Evolutionary conservation across 2,888 invertebrate genomes (phyloP), one percentile per base, ranked within the genome.

Genomic region (Drosophila greeni): DNA sequence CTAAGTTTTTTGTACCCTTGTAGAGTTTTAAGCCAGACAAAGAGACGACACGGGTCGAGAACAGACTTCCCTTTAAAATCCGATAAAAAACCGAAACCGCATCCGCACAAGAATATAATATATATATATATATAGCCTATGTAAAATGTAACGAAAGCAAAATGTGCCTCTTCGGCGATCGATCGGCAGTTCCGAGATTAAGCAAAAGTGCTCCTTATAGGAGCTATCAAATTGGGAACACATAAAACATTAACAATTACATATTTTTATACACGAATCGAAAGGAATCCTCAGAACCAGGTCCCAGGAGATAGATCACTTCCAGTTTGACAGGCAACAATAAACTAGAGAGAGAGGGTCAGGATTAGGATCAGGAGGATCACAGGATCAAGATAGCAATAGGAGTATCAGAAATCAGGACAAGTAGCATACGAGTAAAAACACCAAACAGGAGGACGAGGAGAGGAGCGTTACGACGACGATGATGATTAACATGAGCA

Each of bases 161-260:
- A 24, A 36, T 76, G 65, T 72, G 56, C 65, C 65, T 77, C 52
- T 72, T 76, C 57, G 76, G 36, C 36, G 16, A 36, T 36, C 74
- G 43, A 61, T 73, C 66, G 75, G 73, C 75, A 76, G 51, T 77
- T 66, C 18, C 18, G 37, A 37, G 48, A 53, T 66, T 62, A 75
- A 55, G 42, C n/a, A 37, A 37, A 37, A 43, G 72, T 78, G 78
- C 78, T 78, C 79, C 78, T 78, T 78, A 78, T 78, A 78, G 78
- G 78, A 78, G 78, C 76, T 81, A n/a, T 60, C 42, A 72, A 77
- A 75, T 70, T 78, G 72, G 76, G 81, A 81, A 76, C 72, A 66
- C 47, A 43, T 60, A 40, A 29, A 42, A 39, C 20, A 20, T 20
- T 43, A 48, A 36, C 18, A 37, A 48, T 66, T 49, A 36, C 48